A percentile compares a stretch with the other conserved stretches of the same genome.
Conservation (phyloP, 2,113 vertebrate genomes). For the Spizaetus ornatus region DNA sequence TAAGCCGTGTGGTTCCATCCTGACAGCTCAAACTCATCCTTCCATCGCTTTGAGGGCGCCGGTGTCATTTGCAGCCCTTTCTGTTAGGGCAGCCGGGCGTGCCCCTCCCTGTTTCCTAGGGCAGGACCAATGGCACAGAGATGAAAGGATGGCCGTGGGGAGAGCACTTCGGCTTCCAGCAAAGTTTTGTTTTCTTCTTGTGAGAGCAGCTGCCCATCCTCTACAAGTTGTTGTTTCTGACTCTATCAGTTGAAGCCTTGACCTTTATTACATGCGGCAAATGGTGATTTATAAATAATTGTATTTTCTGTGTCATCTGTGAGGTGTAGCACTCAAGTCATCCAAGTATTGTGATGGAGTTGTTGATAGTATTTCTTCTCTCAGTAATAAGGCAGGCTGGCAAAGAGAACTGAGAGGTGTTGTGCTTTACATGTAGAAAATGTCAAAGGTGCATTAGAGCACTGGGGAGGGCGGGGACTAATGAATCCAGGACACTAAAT, state of each 20-base stretch:
- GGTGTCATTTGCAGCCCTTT: not conserved
- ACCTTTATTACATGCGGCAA: not conserved
- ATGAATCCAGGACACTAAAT: not conserved
- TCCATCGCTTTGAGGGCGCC: rapidly evolving
- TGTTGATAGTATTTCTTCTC: not conserved
- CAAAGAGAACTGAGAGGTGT: not conserved
- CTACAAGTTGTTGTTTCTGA: not conserved
- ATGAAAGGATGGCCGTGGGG: not conserved
- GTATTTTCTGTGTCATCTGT: not conserved
- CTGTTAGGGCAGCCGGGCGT: rapidly evolving
- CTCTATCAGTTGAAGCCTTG: not conserved
- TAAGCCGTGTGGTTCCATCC: not conserved
- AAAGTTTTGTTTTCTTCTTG: not conserved
- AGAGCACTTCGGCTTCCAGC: not conserved
- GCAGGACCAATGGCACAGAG: not conserved
- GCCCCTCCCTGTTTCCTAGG: not conserved
- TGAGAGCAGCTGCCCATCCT: not conserved
- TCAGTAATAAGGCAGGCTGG: not conserved
- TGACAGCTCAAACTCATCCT: not conserved
- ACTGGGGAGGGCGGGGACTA: not conserved
- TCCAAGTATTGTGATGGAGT: not conserved
- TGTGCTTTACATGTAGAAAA: not conserved
- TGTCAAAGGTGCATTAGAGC: not conserved
- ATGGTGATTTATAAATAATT: not conserved
- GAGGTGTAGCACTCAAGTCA: not conserved